Base-by-base conservation (phyloP, 2,113 vertebrate species). In the Poeciliopsis occidentalis region DNA sequence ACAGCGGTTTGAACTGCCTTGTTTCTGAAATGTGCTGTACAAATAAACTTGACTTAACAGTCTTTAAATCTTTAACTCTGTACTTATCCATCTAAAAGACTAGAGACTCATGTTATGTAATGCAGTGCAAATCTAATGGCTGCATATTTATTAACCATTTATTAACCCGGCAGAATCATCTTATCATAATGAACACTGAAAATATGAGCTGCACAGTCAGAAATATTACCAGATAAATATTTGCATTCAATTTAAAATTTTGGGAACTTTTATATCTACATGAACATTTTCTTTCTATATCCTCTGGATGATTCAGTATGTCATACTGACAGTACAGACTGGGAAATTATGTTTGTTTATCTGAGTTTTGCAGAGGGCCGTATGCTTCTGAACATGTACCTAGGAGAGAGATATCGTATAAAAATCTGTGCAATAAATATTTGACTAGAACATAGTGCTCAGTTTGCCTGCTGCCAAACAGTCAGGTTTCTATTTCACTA, bases 381-480 rank as follows among this genome's bases (percentile, higher is more conserved):
- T 76, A 73, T 78, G 63, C 71, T 57, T 83, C 74, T 64, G 41
- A 12, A 22, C 37, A 34, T 64, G 73, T 27, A 73, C 11, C 57
- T 54, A 41, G 70, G 60, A 60, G 66, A 61, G 70, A 61, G 74
- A 82, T 70, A 69, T 34, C 65, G 68, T 80, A 75, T 83, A 64
- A 64, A 76, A 85, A 80, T 69, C 65, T 64, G 71, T 60, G 44
- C 30, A 4, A 60, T 37, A 71, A 79, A 82, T 84, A 85, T 85
- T 65, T 75, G 79, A 73, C 22, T 65, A 11, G 41, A 31, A 27
- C 60, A 3, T 41, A 71, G 51, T 37, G 69, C 27, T 57, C 26
- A 10, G 64, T 65, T 68, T 11, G 57, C 82, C 67, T 79, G 76
- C 75, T 73, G 81, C 75, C 37, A 76, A 78, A 54, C 30, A 65